A percentile compares a stretch with the other conserved stretches of the same genome.
phyloP scores from a whole-genome alignment of 2,797 vertebrate genomes.

The Hippopotamyrus pictus region DNA sequence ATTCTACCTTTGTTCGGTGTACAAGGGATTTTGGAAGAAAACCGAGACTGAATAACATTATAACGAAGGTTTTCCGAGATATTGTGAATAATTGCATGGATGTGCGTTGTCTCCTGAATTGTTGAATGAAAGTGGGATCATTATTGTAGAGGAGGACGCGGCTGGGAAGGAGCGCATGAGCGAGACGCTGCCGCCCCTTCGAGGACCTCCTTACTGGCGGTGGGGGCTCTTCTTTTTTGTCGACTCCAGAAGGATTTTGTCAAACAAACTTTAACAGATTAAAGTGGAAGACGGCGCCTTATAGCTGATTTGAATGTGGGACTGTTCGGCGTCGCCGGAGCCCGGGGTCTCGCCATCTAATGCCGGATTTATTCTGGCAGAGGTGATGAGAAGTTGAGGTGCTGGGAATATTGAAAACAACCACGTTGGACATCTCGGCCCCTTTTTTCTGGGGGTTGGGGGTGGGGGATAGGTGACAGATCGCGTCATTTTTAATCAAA shows the following conservation, averaged over 20 bases:
- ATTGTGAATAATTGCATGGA: not conserved
- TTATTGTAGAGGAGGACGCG: conserved; percentile 7
- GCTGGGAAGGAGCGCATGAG: conserved; percentile 41
- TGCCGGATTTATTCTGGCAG: conserved; percentile 32
- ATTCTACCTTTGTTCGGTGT: conserved; percentile 17
- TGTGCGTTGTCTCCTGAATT: not conserved
- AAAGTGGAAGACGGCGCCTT: conserved; percentile 49
- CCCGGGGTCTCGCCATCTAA: conserved; percentile 58
- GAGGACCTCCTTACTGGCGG: conserved; percentile 42
- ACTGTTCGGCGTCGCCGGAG: conserved; percentile 50
- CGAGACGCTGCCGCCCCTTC: conserved; percentile 38
- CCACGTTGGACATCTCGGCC: conserved; percentile 41
- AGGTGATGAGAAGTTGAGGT: conserved; percentile 37
- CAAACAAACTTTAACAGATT: conserved; percentile 45
- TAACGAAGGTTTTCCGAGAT: not conserved
- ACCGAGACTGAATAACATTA: not conserved
- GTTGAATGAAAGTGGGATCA: conserved; percentile 6
- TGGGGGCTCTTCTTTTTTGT: conserved; percentile 33
- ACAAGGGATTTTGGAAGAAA: conserved; percentile 17
- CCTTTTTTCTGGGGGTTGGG: conserved; percentile 36
- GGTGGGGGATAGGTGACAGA: conserved; percentile 23
- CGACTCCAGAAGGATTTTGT: conserved; percentile 33
- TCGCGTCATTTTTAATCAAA: conserved; percentile 23
- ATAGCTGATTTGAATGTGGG: conserved; percentile 58
- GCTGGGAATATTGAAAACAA: conserved; percentile 36